Percentiles rank a stretch among this genome's conserved stretches.
phyloP scores from a whole-genome alignment of 2,113 vertebrate genomes.

The Regulus satrapa region DNA sequence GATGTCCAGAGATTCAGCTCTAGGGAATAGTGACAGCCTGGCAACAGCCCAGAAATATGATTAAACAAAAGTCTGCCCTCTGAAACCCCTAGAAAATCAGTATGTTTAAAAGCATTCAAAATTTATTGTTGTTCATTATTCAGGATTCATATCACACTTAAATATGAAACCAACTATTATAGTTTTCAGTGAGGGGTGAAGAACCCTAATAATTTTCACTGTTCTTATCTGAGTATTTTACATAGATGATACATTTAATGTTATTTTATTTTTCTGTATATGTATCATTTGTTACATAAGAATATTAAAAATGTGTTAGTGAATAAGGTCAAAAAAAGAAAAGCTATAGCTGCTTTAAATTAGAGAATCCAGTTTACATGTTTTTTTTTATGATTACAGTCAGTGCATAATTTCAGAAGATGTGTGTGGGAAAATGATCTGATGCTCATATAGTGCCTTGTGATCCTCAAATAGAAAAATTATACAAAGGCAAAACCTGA shows the following conservation, averaged over 20 bases:
- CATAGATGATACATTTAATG: neutral
- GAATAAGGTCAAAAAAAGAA: neutral
- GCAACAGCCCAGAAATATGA: neutral
- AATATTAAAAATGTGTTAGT: neutral
- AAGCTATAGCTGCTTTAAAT: neutral
- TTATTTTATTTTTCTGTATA: neutral
- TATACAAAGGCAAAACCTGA: neutral
- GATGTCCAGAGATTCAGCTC: conserved; percentile 24
- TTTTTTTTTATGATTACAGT: neutral
- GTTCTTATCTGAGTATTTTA: neutral
- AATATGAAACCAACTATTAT: neutral
- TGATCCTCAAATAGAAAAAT: neutral
- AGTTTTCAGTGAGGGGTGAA: neutral
- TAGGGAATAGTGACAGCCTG: conserved; percentile 1
- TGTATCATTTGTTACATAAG: neutral
- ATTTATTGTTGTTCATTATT: conserved; percentile 4
- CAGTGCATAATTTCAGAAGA: neutral
- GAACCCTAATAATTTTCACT: neutral
- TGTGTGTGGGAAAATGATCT: neutral
- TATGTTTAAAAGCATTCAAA: neutral
- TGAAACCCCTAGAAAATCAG: neutral
- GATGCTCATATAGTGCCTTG: neutral
- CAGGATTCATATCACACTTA: neutral
- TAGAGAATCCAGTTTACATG: neutral
- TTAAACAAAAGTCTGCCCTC: conserved; percentile 11